Conservation (phyloP, 1,140 invertebrate species). For the Sminthurinus signatus region DNA sequence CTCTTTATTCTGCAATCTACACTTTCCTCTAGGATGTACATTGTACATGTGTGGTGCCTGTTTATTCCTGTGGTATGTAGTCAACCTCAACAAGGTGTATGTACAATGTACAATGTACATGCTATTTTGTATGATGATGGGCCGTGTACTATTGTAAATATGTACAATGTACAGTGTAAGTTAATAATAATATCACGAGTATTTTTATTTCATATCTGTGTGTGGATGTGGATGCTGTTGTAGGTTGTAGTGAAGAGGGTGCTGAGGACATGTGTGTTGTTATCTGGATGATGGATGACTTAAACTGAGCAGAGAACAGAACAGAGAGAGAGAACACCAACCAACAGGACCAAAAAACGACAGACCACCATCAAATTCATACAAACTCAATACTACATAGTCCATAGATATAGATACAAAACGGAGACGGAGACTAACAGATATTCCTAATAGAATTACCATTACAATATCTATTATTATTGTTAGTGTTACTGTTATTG, state of each 20-base stretch:
- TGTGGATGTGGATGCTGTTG: background rate
- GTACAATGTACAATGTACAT: background rate
- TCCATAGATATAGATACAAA: background rate
- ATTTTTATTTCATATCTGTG: background rate
- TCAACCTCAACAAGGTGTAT: background rate
- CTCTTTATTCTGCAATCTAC: no score
- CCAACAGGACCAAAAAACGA: no score
- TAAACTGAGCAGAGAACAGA: no score
- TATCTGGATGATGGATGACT: constrained; percentile 9
- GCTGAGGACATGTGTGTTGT: constrained; percentile 10
- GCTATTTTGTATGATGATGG: no score
- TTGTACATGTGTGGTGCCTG: no score
- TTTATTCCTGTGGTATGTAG: no score
- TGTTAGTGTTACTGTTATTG: constrained; percentile 14
- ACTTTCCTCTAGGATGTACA: no score
- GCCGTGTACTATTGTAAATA: no score
- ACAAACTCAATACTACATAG: no score
- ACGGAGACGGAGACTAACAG: background rate
- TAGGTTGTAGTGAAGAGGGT: background rate
- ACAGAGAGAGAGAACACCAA: no score
- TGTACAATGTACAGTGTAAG: background rate
- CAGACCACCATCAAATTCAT: no score
- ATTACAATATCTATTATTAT: constrained; percentile 13
- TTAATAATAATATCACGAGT: no score
- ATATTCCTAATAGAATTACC: constrained; percentile 17